Evolutionary conservation across 2,797 vertebrate genomes (phyloP), one percentile per base, ranked within the genome.

Genomic region (Myotis myotis): DNA sequence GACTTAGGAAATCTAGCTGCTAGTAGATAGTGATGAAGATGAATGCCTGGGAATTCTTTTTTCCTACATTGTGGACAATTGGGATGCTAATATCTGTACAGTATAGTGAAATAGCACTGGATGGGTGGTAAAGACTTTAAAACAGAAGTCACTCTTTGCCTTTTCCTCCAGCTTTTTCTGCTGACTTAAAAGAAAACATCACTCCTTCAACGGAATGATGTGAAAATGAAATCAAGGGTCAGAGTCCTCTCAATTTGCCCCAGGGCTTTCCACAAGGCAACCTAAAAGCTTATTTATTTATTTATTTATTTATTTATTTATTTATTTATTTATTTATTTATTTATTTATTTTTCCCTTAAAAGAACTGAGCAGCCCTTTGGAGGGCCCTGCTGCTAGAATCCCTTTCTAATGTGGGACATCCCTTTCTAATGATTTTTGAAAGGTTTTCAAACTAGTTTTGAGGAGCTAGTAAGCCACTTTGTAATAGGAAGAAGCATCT

Each of bases 1-100:
- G 95, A 28, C 38, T 96, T 95, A 91, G 89, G 83, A 96, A 87
- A 89, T 89, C 85, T 96, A 93, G 60, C 85, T 97, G 81, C 95
- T 90, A 96, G 94, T 91, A 33, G 88, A 47, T 57, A 66, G 85
- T 92, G 87, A 85, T 93, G 78, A 81, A 94, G 97, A 97, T 57
- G 79, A 97, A 82, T 68, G n/a, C 72, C 44, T 93, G 12, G n/a
- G 19, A 44, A 66, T 83, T 72, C 22, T 66, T 78, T 66, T 62
- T 36, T 17, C 66, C 16, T 68, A 17, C 12, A 51, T 36, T 49
- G 30, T 83, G 47, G 81, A 33, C 44, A 51, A 66, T 83, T 25
- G 22, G 44, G 62, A 36, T 83, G 44, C 60, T 49, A 49, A 51
- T 83, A 23, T 66, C 8, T 25, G 22, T 36, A 36, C 30, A 51